These are phyloP conservation scores for Xestia xanthographa DNA, from an alignment of 2,888 invertebrate genomes.

Conservation along the genomic window DNA sequence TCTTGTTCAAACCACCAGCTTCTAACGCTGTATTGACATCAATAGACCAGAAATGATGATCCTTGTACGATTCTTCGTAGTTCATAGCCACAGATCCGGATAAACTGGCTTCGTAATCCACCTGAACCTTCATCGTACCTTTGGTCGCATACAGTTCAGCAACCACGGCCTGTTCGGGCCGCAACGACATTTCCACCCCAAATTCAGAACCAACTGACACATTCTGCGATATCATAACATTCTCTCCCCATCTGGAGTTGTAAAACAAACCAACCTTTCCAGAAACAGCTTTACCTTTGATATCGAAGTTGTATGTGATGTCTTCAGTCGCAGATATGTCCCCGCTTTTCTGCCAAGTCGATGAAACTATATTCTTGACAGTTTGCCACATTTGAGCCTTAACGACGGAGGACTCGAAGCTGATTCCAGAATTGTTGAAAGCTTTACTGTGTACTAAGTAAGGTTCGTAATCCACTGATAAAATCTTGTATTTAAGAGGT, in stretches of 20 bases:
- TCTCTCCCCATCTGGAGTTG: constrained; percentile 53
- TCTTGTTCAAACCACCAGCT: constrained; percentile 55
- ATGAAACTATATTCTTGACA: constrained; percentile 53
- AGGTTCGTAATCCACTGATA: constrained; percentile 16
- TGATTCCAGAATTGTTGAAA: constrained; percentile 49
- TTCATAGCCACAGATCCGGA: constrained; percentile 70
- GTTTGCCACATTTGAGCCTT: constrained; percentile 16
- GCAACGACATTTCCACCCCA: constrained; percentile 56
- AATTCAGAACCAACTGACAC: constrained; percentile 50
- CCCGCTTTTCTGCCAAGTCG: constrained; percentile 39
- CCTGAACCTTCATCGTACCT: constrained; percentile 65
- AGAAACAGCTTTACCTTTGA: constrained; percentile 44
- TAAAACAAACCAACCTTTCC: constrained; percentile 43
- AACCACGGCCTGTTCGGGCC: constrained; percentile 67
- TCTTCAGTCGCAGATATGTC: constrained; percentile 15
- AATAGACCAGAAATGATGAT: constrained; percentile 75
- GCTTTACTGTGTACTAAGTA: constrained; percentile 27
- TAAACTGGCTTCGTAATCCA: constrained; percentile 72
- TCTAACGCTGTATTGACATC: constrained; percentile 67
- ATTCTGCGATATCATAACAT: constrained; percentile 21
- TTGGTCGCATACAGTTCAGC: constrained; percentile 68
- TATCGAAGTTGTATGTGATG: constrained; percentile 49
- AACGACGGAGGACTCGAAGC: background rate
- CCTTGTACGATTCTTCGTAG: constrained; percentile 65
- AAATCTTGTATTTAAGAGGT: constrained; percentile 61